Evolutionary conservation across 2,888 invertebrate genomes (phyloP), one percentile per base, ranked within the genome.

Genomic region (Sclerodermus sp.): DNA sequence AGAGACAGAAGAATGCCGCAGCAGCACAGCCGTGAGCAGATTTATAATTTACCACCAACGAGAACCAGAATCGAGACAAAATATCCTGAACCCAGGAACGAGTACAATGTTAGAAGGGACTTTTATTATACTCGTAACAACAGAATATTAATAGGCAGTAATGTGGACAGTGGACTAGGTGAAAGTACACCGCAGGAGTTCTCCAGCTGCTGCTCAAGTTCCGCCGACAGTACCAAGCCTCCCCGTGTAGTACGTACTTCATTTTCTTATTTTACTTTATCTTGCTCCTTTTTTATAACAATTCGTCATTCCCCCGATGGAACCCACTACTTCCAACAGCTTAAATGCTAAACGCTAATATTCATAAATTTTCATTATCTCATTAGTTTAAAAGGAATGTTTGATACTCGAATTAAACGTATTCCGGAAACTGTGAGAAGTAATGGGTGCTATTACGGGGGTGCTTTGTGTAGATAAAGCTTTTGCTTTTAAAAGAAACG

Each of bases 111-210:
- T 52, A 68, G 70, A 65, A 72, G 66, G 66, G 74, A 74, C 58
- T 72, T 69, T 67, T 73, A 74, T 67, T 71, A 66, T 63, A 60
- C 67, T 60, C 72, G 71, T 58, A 76, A 69, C 64, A 69, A 68
- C 62, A 69, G 72, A 73, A 66, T 75, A 58, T 65, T 71, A 53
- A 68, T 75, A 68, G 73, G 68, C 53, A 72, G 63, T 68, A 73
- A 74, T 60, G 70, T 64, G 58, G 77, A 77, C 69, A 77, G 77
- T 55, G 77, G 77, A 53, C 70, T 78, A 51, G 77, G 77, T 45
- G 77, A 78, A 61, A 78, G 77, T 60, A 78, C 77, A 50, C 73
- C 77, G 18, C 77, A 77, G 64, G 77, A 78, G 62, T 76, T 77
- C 64, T 78, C 77, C 65, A 77, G 77, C 60, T 77, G 77, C 64